Percentiles rank a stretch among this genome's conserved stretches.
Conservation (phyloP, 2,888 invertebrate species). For the Raillietiella orientalis region DNA sequence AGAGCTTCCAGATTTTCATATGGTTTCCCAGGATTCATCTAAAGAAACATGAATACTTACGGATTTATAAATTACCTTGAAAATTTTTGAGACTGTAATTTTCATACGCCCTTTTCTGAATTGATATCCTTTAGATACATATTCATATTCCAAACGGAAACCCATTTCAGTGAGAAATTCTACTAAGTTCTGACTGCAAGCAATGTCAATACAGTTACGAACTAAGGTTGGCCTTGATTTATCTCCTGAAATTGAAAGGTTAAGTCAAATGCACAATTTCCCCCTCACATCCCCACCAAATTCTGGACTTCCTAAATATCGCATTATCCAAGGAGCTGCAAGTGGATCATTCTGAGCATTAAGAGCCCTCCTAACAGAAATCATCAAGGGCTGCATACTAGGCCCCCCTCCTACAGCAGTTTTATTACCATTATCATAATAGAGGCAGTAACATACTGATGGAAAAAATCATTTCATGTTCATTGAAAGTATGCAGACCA, state of each 20-base stretch:
- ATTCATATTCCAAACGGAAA: slow-evolving; percentile 48
- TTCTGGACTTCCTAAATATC: slow-evolving; percentile 33
- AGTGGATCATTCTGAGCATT: slow-evolving; percentile 18
- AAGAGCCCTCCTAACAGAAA: slow-evolving; percentile 50
- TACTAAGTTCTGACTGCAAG: slow-evolving; percentile 56
- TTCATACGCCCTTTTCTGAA: slow-evolving; percentile 91
- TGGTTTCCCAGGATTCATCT: slow-evolving; percentile 32
- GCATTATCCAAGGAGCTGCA: slow-evolving; percentile 51
- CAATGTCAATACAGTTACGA: slow-evolving; percentile 67
- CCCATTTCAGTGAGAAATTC: slow-evolving; percentile 77
- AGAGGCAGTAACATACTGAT: slow-evolving; percentile 10
- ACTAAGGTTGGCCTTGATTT: slow-evolving; percentile 64
- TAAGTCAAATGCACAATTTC: no score
- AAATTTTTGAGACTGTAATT: slow-evolving; percentile 76
- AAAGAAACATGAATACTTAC: no score
- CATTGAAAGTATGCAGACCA: slow-evolving; percentile 65
- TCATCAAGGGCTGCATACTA: slow-evolving; percentile 24
- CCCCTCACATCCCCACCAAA: no score
- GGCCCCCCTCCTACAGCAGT: slow-evolving; percentile 7
- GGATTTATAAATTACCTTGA: slow-evolving; percentile 21
- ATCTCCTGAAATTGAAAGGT: slow-evolving; percentile 17
- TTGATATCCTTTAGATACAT: slow-evolving; percentile 69
- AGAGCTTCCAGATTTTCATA: slow-evolving; percentile 39
- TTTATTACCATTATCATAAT: background rate
- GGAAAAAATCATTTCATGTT: slow-evolving; percentile 43